Evolutionary conservation across 2,888 invertebrate species (phyloP).

Genomic region (Abrostola triplasia): DNA sequence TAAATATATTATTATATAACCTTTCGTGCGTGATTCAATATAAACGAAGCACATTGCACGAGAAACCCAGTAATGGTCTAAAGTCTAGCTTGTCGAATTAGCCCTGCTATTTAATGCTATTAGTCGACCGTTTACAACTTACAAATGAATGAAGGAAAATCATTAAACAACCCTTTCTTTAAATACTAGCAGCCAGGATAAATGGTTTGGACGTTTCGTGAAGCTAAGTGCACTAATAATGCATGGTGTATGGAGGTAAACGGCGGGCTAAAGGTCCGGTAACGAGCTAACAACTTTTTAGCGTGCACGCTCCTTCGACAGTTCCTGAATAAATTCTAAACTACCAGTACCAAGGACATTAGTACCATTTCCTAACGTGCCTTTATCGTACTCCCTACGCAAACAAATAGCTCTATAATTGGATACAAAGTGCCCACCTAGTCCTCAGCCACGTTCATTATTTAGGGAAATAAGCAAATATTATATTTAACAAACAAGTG

Average conservation of each 20-base stretch:
- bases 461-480: slow-evolving; percentile 22
- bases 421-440: slow-evolving; percentile 4
- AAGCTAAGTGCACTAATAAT: slow-evolving; percentile 25
- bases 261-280: background rate
- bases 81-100: too few relatives aligned
- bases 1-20: too few relatives aligned
- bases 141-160: background rate
- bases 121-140: too few relatives aligned
- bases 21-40: too few relatives aligned
- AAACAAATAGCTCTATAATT: slow-evolving; percentile 20
- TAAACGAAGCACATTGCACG: too few relatives aligned
- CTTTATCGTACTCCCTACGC: background rate
- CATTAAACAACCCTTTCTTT: background rate
- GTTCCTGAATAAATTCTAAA: slow-evolving; percentile 6
- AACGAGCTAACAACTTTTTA: slow-evolving; percentile 5
- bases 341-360: slow-evolving; percentile 5
- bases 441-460: slow-evolving; percentile 14
- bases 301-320: background rate
- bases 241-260: slow-evolving; percentile 19
- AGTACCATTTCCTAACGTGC: slow-evolving; percentile 7
- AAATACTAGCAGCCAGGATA: background rate
- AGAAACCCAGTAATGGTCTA: too few relatives aligned
- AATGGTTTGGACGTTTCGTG: slow-evolving; percentile 6
- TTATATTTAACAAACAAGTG: slow-evolving; percentile 12
- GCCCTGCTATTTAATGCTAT: too few relatives aligned